Evolutionary conservation across 1,140 invertebrate species (phyloP).

Genomic region (Adoxophyes honmai): DNA sequence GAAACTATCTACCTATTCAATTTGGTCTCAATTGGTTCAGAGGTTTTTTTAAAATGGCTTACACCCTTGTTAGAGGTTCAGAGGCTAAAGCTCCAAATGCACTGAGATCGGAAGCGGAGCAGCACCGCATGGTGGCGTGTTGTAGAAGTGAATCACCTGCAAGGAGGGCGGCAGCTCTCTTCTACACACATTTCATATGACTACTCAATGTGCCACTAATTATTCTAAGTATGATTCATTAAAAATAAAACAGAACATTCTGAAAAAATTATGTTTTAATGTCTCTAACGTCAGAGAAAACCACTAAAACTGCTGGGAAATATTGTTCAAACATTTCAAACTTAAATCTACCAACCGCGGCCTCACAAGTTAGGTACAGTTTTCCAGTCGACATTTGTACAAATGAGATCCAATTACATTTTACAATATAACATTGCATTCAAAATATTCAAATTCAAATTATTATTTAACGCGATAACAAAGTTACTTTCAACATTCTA

Average conservation of each 20-base stretch:
- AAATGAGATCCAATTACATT: slow-evolving; percentile 49
- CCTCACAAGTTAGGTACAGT: slow-evolving; percentile 32
- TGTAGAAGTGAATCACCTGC: too few relatives aligned
- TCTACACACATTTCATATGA: too few relatives aligned
- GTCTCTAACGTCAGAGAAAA: slow-evolving; percentile 21
- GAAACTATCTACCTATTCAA: too few relatives aligned
- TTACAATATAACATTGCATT: slow-evolving; percentile 23
- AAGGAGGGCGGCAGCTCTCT: too few relatives aligned
- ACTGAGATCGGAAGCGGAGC: too few relatives aligned
- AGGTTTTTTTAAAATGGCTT: too few relatives aligned
- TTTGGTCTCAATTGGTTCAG: too few relatives aligned
- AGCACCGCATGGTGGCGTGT: too few relatives aligned
- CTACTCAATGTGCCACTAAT: too few relatives aligned
- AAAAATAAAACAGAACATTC: slow-evolving; percentile 12
- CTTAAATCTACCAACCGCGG: slow-evolving; percentile 41
- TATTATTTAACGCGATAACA: slow-evolving; percentile 30
- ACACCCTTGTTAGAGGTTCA: too few relatives aligned
- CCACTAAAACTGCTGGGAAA: slow-evolving; percentile 46
- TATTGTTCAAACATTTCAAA: slow-evolving; percentile 40
- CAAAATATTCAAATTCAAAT: slow-evolving; percentile 31
- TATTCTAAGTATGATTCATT: too few relatives aligned
- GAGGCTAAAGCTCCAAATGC: too few relatives aligned
- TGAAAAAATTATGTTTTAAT: slow-evolving; percentile 41
- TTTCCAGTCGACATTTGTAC: slow-evolving; percentile 42
- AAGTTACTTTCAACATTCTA: not conserved